phyloP scores from a whole-genome alignment of 2,797 vertebrate genomes.

The Leontocebus nigricollis region DNA sequence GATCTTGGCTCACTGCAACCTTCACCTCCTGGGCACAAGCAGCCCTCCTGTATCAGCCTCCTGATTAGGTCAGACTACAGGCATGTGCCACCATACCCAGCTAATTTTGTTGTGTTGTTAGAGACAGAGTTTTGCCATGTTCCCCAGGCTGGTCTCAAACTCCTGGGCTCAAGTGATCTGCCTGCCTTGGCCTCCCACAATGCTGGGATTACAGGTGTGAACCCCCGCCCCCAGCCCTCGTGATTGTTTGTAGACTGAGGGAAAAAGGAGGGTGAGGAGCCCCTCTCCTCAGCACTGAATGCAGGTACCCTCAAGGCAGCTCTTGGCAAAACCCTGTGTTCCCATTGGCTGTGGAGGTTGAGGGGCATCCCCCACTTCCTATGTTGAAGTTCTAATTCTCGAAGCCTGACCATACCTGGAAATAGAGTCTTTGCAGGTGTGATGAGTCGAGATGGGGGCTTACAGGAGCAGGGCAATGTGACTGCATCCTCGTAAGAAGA shows the following conservation, averaged over 20 bases:
- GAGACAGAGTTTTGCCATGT: not conserved
- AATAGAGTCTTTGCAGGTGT: not conserved
- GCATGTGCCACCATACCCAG: not conserved
- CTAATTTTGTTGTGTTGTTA: not conserved
- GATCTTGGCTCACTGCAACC: not conserved
- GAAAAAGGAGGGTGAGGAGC: no score
- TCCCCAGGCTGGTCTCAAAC: not conserved
- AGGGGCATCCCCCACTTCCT: not conserved
- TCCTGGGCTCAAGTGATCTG: not conserved
- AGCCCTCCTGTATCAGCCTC: not conserved
- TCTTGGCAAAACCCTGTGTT: not conserved
- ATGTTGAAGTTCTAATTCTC: not conserved
- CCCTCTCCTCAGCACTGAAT: not conserved
- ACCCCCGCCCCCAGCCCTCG: fast-evolving
- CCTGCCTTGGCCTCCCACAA: not conserved
- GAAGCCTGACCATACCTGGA: not conserved
- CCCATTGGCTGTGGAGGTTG: not conserved
- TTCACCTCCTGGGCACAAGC: not conserved
- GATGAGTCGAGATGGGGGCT: not conserved
- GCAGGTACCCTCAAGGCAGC: not conserved
- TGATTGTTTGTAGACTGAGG: not conserved
- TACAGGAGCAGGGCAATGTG: no score
- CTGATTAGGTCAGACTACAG: not conserved
- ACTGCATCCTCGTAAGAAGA: not conserved
- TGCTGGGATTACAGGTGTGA: not conserved